phyloP scores from a whole-genome alignment of 2,113 vertebrate genomes.

The Cephalopholis sonnerati region DNA sequence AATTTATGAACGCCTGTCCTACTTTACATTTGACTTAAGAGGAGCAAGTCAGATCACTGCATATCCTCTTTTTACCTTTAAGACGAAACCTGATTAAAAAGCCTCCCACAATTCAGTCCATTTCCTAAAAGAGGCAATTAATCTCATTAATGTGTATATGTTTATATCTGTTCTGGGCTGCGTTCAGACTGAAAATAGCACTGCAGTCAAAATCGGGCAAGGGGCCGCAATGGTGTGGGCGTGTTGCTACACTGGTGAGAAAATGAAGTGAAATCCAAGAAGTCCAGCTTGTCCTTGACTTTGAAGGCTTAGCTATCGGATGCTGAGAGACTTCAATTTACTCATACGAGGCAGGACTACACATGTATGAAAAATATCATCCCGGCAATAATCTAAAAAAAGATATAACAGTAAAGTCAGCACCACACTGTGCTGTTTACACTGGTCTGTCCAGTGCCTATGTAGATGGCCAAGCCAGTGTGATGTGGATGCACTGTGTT shows the following conservation, averaged over 20 bases:
- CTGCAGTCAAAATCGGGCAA: background rate
- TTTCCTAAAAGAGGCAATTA: background rate
- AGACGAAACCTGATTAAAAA: background rate
- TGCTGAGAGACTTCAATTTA: background rate
- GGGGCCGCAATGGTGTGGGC: background rate
- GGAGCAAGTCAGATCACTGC: slow-evolving; percentile 25
- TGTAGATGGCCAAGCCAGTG: background rate
- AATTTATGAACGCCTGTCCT: slow-evolving; percentile 68
- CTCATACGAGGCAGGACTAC: background rate
- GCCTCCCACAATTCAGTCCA: background rate
- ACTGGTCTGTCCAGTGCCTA: background rate
- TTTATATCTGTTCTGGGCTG: background rate
- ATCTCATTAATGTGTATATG: background rate
- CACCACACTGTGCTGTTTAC: background rate
- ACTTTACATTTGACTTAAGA: slow-evolving; percentile 58
- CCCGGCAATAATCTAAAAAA: background rate
- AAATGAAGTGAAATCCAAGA: background rate
- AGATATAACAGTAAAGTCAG: background rate
- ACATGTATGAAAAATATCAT: background rate
- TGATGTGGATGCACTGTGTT: background rate
- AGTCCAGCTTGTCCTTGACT: slow-evolving; percentile 1
- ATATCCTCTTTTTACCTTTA: slow-evolving; percentile 13
- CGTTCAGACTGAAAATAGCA: background rate
- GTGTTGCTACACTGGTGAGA: background rate
- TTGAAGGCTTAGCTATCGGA: background rate